Conservation (phyloP, 2,113 vertebrate genomes). For the Meles meles region DNA sequence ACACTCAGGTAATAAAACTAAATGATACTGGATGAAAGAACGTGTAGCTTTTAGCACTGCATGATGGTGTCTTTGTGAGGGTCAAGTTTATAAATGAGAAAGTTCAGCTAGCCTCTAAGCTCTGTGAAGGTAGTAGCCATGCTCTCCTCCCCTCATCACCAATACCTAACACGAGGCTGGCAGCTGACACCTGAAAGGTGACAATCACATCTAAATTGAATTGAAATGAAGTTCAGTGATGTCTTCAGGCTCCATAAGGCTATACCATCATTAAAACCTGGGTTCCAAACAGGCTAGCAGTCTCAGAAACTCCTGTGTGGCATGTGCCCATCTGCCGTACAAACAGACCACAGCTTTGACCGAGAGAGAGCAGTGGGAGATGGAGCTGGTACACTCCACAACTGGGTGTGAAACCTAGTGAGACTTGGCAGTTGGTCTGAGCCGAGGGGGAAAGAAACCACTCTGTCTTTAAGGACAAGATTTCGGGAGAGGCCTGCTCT, state of each 20-base stretch:
- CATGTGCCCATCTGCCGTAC: background rate
- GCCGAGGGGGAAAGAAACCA: background rate
- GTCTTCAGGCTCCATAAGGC: background rate
- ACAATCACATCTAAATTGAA: background rate
- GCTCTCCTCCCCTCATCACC: background rate
- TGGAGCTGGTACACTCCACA: background rate
- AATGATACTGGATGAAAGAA: background rate
- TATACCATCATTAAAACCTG: background rate
- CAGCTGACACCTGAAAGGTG: background rate
- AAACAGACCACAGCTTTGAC: background rate
- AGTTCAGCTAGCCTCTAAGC: background rate
- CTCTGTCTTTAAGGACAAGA: background rate
- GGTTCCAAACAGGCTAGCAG: background rate
- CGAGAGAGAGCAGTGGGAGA: background rate
- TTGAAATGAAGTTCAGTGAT: background rate
- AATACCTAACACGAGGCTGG: background rate
- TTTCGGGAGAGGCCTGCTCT: conserved; percentile 2
- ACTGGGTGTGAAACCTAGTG: background rate
- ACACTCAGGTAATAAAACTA: background rate
- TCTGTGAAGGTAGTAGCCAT: background rate
- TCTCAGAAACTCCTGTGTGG: background rate
- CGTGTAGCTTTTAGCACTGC: background rate
- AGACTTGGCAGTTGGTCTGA: background rate
- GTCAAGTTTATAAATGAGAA: background rate
- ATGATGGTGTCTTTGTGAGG: background rate